phyloP scores from a whole-genome alignment of 2,888 invertebrate genomes.

The Tuberolachnus salignus region DNA sequence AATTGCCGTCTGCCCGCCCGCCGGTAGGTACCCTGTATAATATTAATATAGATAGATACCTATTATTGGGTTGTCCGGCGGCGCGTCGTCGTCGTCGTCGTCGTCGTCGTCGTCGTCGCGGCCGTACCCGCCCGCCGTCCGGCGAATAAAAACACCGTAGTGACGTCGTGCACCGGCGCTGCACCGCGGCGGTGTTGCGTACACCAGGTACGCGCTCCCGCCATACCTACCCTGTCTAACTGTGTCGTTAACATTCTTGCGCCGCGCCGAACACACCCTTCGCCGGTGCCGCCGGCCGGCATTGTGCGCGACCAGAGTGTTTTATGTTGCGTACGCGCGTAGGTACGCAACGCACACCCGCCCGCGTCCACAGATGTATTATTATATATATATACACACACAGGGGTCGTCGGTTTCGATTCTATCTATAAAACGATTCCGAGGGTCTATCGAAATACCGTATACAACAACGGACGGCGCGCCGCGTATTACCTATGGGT shows the following conservation, averaged over 20 bases:
- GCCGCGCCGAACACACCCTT: slow-evolving; percentile 50
- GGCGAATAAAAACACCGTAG: too few species aligned
- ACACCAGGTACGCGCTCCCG: too few species aligned
- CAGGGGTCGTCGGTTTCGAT: slow-evolving; percentile 37
- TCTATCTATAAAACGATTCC: slow-evolving; percentile 40
- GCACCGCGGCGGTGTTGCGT: too few species aligned
- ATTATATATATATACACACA: neutral
- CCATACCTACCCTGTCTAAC: too few species aligned
- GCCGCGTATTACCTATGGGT: neutral
- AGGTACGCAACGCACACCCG: neutral
- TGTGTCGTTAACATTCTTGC: slow-evolving; percentile 42
- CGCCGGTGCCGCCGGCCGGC: slow-evolving; percentile 16
- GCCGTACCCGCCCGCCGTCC: too few species aligned
- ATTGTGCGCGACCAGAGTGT: slow-evolving; percentile 18
- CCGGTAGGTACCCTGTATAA: too few species aligned
- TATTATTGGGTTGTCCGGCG: slow-evolving; percentile 36
- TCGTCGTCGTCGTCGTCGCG: too few species aligned
- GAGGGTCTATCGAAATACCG: slow-evolving; percentile 22
- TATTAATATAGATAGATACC: too few species aligned
- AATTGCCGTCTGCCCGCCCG: too few species aligned
- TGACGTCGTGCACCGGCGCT: too few species aligned
- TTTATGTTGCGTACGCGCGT: too few species aligned
- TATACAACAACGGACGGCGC: neutral
- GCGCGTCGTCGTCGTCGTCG: too few species aligned
- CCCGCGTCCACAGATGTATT: neutral